phyloP scores from a whole-genome alignment of 2,888 invertebrate species.

The Flexamia atlantica region DNA sequence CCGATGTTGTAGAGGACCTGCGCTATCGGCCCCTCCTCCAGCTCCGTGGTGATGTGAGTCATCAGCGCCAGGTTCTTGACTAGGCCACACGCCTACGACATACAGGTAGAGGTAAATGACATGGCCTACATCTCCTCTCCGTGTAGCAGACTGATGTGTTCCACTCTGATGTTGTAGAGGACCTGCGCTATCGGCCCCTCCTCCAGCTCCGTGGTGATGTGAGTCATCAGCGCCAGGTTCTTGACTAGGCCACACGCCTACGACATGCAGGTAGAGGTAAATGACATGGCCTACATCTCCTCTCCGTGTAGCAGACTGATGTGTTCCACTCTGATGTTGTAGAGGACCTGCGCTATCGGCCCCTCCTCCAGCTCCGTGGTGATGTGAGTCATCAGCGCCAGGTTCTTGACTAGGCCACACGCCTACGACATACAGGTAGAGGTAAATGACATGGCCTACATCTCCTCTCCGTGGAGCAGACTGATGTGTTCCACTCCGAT shows the following conservation, averaged over 20 bases:
- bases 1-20: slow-evolving; percentile 92
- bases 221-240: slow-evolving; percentile 98
- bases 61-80: slow-evolving; percentile 99
- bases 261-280: slow-evolving; percentile 67
- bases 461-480: slow-evolving; percentile 90
- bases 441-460: slow-evolving; percentile 78
- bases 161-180: slow-evolving; percentile 93
- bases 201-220: slow-evolving; percentile 98
- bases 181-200: slow-evolving; percentile 91
- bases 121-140: slow-evolving; percentile 90
- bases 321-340: slow-evolving; percentile 95
- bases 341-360: slow-evolving; percentile 89
- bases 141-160: slow-evolving; percentile 91
- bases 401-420: slow-evolving; percentile 98
- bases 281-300: slow-evolving; percentile 83
- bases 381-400: slow-evolving; percentile 99
- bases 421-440: slow-evolving; percentile 77
- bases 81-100: slow-evolving; percentile 90
- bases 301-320: slow-evolving; percentile 91
- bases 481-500: slow-evolving; percentile 95
- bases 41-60: slow-evolving; percentile 99
- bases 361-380: slow-evolving; percentile 97
- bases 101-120: background rate
- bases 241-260: slow-evolving; percentile 98
- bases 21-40: slow-evolving; percentile 92